Base-by-base conservation (phyloP, 2,797 vertebrate genomes). In the Coluber constrictor region DNA sequence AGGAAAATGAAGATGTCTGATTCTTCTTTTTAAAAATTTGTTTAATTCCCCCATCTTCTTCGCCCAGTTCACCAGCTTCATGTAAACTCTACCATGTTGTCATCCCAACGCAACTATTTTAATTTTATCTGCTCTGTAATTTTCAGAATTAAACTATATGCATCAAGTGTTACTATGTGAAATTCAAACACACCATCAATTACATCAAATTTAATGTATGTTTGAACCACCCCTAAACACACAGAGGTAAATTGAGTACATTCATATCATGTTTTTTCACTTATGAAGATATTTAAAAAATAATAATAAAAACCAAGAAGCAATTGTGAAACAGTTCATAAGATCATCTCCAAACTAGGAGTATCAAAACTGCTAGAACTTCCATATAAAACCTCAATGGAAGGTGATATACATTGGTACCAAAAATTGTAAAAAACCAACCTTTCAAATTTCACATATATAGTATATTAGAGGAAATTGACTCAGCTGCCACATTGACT, bases 21-120 rank as follows among this genome's bases (percentile, higher is more conserved):
- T 99, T 99, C 97, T 99, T 99, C 97, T 99, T 99, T 96, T 99
- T 99, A 37, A 99, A 99, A 54, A 99, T 99, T 87, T 99, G 99
- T 6, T 99, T 99, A 96, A 99, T 99, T 5, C 99, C 98, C 0
- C 97, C 96, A 0, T 98, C 98, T 97, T 99, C 97, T 99, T 99
- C 0, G 99, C 99, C 0, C 98, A 99, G 97, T 97, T 98, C 43
- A 99, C 98, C 70, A 99, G 98, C 93, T 99, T 99, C 95, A 99
- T 97, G 93, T 99, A 99, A 99, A 99, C 95, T 99, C 99, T 0
- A 99, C 99, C 2, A 99, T 98, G 0, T 99, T 99, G 95, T 98
- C 98, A 92, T 99, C 99, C 4, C 99, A 98, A 20, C 98, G 97
- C 0, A 98, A 98, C 97, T 99, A 99, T 97, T 99, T 99, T 47